Base-by-base conservation (phyloP, 2,797 vertebrate species). In the Bovichtus diacanthus region DNA sequence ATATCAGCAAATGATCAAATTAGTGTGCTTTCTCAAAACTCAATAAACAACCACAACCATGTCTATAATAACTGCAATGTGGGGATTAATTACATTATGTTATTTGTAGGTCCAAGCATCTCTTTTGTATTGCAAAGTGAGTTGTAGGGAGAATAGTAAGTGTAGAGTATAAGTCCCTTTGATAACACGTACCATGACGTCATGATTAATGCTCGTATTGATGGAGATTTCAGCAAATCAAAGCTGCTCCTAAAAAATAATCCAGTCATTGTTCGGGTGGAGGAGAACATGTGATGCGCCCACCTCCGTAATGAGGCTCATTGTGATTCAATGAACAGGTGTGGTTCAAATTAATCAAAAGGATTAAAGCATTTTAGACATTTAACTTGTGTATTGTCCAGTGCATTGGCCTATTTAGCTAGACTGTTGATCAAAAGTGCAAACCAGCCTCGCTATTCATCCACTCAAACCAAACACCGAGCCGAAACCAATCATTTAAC, bases 401-500 rank as follows among this genome's bases (percentile, higher is more conserved):
- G 70, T 74, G 88, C 72, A 65, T 71, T 72, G 78, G 69, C 60
- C 87, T 1, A 41, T 68, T 74, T 53, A 60, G 46, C 34, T 19
- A 13, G 43, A 47, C 59, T 53, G 73, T 65, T 92, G 76, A 93
- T 93, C 82, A 91, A 90, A 87, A 63, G 81, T 69, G 76, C 70
- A 78, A 81, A 78, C 43, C 27, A 25, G 16, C 55, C 34, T 65
- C 44, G 10, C 38, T 51, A 65, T 84, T 91, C 92, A 94, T 92
- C 93, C 89, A 91, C 83, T 95, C 93, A 93, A 84, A 86, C 55
- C 80, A 85, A 91, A 83, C 87, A 72, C 66, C 16, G 44, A 62
- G 68, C 76, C 89, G 84, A 93, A 94, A 94, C 88, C 91, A 90
- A 89, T 89, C 89, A 70, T 77, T 88, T 91, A 90, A 87, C 92